Base-by-base conservation (phyloP, 2,888 invertebrate genomes). In the Lamellibrachia columna region DNA sequence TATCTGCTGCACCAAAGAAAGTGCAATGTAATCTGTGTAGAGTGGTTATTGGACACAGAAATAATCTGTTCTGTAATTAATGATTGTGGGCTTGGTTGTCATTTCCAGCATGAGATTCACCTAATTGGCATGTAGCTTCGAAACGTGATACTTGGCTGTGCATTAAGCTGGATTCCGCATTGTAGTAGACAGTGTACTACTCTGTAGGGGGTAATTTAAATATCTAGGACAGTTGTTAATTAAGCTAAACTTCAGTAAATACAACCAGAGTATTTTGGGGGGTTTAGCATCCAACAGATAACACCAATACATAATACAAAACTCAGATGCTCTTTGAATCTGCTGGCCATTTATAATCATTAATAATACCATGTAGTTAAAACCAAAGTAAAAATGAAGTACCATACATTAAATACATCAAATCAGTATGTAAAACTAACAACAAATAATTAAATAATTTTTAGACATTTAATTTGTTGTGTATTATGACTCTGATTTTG, bases 211-310 rank as follows among this genome's bases (percentile, higher is more conserved):
- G 22, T 22, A 75, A 40, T 22, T 75, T n/a, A 75, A n/a, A 22
- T 75, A 75, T 75, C 6, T 75, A 75, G 75, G 75, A 75, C 75
- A 75, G 75, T 75, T 75, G 75, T 75, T 75, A 75, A 75, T 75
- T 75, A 75, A n/a, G n/a, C n/a, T 22, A 75, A 75, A 15, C 22
- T 22, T 15, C 3, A 75, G 75, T 75, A 75, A 22, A n/a, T 75
- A 75, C 75, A 6, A n/a, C 15, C 75, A 75, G 75, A n/a, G 22
- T 11, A 11, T 75, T 0, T 22, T 22, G 75, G 75, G 8, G 75
- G 40, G 75, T 0, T 75, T 75, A 2, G 22, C 22, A 22, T 22
- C 22, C 15, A 6, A 22, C 22, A 22, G 22, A 75, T 22, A 22
- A 6, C 22, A 6, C n/a, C 75, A 75, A 75, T 75, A 6, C 22